A percentile compares a stretch with the other conserved stretches of the same genome.
These are phyloP conservation scores for Chloebia gouldiae DNA, from an alignment of 2,113 vertebrate genomes.

Conservation along the genomic window DNA sequence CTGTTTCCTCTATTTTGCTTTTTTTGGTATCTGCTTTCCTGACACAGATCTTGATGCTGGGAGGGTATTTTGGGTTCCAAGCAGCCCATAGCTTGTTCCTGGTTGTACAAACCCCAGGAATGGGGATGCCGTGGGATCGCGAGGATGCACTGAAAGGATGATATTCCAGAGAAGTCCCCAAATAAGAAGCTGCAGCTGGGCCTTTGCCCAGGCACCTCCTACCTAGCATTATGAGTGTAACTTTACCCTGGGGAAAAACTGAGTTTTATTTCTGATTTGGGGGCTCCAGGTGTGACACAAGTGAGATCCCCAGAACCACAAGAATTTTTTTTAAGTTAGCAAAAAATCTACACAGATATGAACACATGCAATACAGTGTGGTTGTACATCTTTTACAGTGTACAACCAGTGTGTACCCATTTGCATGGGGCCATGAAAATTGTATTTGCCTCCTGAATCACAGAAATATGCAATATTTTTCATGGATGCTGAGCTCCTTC, in stretches of 20 bases:
- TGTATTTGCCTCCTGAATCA: neutral
- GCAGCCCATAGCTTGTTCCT: neutral
- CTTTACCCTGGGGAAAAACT: neutral
- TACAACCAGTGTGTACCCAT: neutral
- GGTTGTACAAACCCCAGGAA: neutral
- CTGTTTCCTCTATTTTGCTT: neutral
- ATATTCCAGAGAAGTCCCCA: neutral
- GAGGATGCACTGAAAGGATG: neutral
- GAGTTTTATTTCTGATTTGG: neutral
- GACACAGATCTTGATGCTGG: neutral
- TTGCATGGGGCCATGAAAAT: neutral
- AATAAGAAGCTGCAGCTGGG: neutral
- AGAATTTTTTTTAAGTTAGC: neutral
- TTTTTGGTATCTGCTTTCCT: neutral
- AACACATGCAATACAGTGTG: rapidly evolving
- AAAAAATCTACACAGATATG: neutral
- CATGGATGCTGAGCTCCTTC: neutral
- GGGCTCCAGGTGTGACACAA: neutral
- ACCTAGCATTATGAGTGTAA: neutral
- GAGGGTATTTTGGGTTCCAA: neutral
- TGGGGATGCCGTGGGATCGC: neutral
- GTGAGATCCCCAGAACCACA: neutral
- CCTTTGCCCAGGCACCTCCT: neutral
- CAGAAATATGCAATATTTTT: neutral
- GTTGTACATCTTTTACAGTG: rapidly evolving